A percentile compares a stretch with the other conserved stretches of the same genome.
Evolutionary conservation across 1,140 invertebrate species (phyloP).

Genomic region (Bilobella aurantiaca): DNA sequence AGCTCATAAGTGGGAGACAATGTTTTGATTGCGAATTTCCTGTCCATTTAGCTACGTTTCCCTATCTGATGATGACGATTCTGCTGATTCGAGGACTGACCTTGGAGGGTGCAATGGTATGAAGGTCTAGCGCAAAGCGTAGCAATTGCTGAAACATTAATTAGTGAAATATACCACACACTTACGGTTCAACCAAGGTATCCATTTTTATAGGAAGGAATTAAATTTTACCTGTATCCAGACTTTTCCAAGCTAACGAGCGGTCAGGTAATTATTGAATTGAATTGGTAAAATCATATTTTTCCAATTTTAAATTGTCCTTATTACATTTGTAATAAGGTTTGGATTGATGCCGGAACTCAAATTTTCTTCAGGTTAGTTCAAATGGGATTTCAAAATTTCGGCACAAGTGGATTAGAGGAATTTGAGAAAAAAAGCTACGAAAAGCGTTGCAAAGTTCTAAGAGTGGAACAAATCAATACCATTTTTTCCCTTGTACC

Average conservation of each 20-base stretch:
- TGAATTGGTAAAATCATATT: too few relatives aligned
- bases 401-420: too few relatives aligned
- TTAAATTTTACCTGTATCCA: slow-evolving; percentile 51
- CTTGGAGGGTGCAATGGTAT: slow-evolving; percentile 42
- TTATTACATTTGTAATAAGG: slow-evolving; percentile 36
- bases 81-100: slow-evolving; percentile 48
- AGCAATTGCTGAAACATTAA: not conserved
- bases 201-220: slow-evolving; percentile 39
- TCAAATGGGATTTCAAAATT: too few relatives aligned
- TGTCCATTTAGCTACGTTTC: slow-evolving; percentile 43
- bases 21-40: not conserved
- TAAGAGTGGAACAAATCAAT: too few relatives aligned
- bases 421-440: too few relatives aligned
- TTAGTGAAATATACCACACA: not conserved
- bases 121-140: not conserved
- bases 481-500: too few relatives aligned
- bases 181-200: too few relatives aligned
- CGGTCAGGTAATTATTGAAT: slow-evolving; percentile 39
- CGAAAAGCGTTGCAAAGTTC: too few relatives aligned
- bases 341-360: slow-evolving; percentile 44
- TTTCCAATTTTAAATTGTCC: too few relatives aligned
- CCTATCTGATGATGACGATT: slow-evolving; percentile 49
- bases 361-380: slow-evolving; percentile 52
- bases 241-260: slow-evolving; percentile 44
- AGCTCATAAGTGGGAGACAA: too few relatives aligned